phyloP scores from a whole-genome alignment of 1,140 invertebrate species.

The Chrysoperla carnea region DNA sequence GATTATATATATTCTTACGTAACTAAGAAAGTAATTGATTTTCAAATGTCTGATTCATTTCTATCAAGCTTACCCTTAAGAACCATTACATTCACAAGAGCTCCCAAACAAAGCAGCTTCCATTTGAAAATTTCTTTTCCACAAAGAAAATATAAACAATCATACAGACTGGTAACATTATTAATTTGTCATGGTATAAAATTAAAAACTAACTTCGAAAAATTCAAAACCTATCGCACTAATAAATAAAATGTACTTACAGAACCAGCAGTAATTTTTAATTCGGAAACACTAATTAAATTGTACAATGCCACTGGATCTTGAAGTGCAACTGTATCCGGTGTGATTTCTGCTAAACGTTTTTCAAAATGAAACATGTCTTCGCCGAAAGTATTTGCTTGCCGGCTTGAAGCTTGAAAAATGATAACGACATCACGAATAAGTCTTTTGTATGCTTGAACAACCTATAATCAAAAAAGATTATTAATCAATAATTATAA shows the following conservation, averaged over 20 bases:
- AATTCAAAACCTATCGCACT: too few relatives aligned
- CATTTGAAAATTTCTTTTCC: too few relatives aligned
- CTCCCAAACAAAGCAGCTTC: too few relatives aligned
- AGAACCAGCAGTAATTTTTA: constrained; percentile 23
- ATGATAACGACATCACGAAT: constrained; percentile 31
- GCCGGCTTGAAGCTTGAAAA: constrained; percentile 27
- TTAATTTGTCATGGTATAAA: too few relatives aligned
- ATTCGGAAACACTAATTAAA: constrained; percentile 21
- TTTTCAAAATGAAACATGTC: constrained; percentile 41
- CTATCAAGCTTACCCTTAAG: too few relatives aligned
- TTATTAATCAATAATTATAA: constrained; percentile 3
- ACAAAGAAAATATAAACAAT: too few relatives aligned
- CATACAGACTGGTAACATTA: too few relatives aligned
- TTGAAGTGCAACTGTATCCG: constrained; percentile 15
- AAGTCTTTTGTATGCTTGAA: constrained; percentile 33
- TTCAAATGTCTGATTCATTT: too few relatives aligned
- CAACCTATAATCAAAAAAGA: constrained; percentile 20
- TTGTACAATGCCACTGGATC: constrained; percentile 22
- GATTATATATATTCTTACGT: too few relatives aligned
- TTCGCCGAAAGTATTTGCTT: constrained; percentile 31
- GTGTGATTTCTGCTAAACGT: constrained; percentile 35
- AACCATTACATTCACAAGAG: too few relatives aligned
- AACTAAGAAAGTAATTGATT: too few relatives aligned
- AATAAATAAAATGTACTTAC: constrained; percentile 16
- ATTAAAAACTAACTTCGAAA: too few relatives aligned